Percentiles rank a stretch among this genome's conserved stretches.
Conservation (phyloP, 2,113 vertebrate species). For the Epinephelus cyanopodus region DNA sequence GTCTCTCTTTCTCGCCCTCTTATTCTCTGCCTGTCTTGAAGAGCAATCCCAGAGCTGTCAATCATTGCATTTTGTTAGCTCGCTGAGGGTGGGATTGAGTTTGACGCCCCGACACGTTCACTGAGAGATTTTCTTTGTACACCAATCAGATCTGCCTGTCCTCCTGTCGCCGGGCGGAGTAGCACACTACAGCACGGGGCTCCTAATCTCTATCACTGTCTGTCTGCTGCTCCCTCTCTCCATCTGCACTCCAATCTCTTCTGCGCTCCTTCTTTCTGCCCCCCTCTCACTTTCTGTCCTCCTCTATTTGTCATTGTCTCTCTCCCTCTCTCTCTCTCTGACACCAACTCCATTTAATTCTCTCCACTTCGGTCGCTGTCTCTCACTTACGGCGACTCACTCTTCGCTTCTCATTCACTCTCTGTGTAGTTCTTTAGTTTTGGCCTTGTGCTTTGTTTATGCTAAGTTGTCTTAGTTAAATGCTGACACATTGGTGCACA, state of each 20-base stretch:
- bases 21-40: conserved; percentile 58
- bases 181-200: conserved; percentile 49
- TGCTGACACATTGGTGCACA: conserved; percentile 35
- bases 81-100: conserved; percentile 72
- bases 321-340: conserved; percentile 56
- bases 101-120: conserved; percentile 69
- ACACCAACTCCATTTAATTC: conserved; percentile 60
- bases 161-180: conserved; percentile 67
- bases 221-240: conserved; percentile 55
- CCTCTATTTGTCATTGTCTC: conserved; percentile 69
- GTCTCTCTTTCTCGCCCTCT: conserved; percentile 51
- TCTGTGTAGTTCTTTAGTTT: conserved; percentile 29
- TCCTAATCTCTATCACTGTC: conserved; percentile 71
- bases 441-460: conserved; percentile 43
- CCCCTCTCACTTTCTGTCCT: conserved; percentile 61
- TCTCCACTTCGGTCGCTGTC: background rate
- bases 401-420: conserved; percentile 31
- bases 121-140: conserved; percentile 77
- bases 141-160: conserved; percentile 78
- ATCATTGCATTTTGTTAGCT: conserved; percentile 74
- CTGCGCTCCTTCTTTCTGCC: conserved; percentile 33
- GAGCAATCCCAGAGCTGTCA: conserved; percentile 78
- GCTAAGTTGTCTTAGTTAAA: conserved; percentile 42
- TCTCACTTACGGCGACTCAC: conserved; percentile 27
- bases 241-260: conserved; percentile 52